Base-by-base conservation (phyloP, 2,888 invertebrate species). In the Campoplex nolae region DNA sequence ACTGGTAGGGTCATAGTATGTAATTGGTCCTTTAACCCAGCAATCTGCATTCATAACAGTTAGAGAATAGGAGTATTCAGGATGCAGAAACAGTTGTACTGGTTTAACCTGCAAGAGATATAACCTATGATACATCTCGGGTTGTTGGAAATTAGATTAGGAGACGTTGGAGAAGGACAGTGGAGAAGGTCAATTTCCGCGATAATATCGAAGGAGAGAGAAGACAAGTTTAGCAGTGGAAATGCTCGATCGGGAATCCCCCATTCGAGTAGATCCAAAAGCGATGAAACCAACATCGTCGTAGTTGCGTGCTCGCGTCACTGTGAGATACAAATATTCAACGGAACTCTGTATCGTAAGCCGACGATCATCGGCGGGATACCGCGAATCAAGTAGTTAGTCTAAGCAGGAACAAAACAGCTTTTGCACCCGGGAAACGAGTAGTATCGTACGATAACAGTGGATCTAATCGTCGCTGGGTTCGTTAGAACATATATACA, bases 81-180 rank as follows among this genome's bases (percentile, higher is more conserved):
- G 32, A 42, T 70, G 48, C 45, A 32, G 77, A 62, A 62, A 73
- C 32, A 6, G 80, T 35, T 8, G 56, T 62, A 65, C 23, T 51
- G 79, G 70, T 76, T 51, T 67, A 75, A 28, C 38, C 68, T 75
- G 83, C 79, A 82, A 18, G 42, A 76, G 62, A 51, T 28, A 23
- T 11, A 56, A 82, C 79, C 84, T 80, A 86, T 86, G 84, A 79
- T 65, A 62, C 54, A 78, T 88, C 83, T 75, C 76, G 77, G 82
- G 75, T 86, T 71, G 88, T 65, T 84, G 83, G 88, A 88, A 84
- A 88, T 88, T 84, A 88, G 88, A 88, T 88, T 86, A 86, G 84
- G 83, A 77, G 86, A 80, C 84, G 73, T 23, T 62, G 71, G 88
- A 86, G 84, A 84, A 80, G 18, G 79, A 68, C 68, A 35, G 48